Conservation (phyloP, 2,888 invertebrate genomes). For the Melanchra persicariae region DNA sequence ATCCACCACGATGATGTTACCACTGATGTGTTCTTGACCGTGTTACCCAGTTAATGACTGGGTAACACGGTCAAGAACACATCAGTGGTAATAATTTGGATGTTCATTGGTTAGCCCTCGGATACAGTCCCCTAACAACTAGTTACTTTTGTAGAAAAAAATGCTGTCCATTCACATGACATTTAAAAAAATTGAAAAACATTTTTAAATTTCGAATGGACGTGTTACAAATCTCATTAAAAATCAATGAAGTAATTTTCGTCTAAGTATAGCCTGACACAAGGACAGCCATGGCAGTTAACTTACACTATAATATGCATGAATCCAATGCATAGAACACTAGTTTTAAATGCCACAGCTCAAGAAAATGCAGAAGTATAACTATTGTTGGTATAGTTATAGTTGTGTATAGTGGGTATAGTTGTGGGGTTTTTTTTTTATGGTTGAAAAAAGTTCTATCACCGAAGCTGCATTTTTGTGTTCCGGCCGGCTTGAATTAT, state of each 20-base stretch:
- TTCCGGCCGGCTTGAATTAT: neutral
- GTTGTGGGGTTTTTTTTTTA: neutral
- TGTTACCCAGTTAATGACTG: no score
- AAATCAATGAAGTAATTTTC: slow-evolving; percentile 10
- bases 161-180: neutral
- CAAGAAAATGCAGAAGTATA: slow-evolving; percentile 10
- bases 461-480: neutral
- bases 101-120: no score
- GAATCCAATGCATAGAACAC: slow-evolving; percentile 12
- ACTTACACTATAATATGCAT: slow-evolving; percentile 27
- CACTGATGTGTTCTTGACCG: no score
- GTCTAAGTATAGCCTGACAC: neutral
- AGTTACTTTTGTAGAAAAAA: neutral
- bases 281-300: neutral
- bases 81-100: no score
- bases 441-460: neutral
- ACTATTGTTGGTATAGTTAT: no score
- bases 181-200: neutral
- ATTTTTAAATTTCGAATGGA: neutral
- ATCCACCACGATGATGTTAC: no score
- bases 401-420: no score
- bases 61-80: no score
- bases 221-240: neutral
- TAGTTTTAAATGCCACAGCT: neutral
- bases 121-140: no score